phyloP scores from a whole-genome alignment of 2,888 invertebrate species.

The Drosophila prostipennis region DNA sequence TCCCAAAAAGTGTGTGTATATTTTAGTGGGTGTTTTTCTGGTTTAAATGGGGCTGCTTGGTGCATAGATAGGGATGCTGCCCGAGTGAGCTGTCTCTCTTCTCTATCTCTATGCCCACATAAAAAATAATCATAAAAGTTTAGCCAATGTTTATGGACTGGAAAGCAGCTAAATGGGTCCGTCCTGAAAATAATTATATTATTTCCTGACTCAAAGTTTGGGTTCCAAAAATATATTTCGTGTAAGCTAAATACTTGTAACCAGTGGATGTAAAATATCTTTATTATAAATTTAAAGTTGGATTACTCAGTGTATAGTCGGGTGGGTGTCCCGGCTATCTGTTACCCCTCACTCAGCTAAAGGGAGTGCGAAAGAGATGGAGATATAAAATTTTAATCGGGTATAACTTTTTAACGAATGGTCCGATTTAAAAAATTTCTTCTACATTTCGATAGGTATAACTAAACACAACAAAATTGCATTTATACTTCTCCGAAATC shows the following conservation, averaged over 20 bases:
- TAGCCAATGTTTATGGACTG: slow-evolving; percentile 31
- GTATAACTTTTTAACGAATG: too few relatives aligned
- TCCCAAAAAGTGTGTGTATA: slow-evolving; percentile 7
- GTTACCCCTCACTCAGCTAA: too few relatives aligned
- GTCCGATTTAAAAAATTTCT: too few relatives aligned
- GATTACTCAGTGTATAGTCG: too few relatives aligned
- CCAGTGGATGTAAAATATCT: neutral
- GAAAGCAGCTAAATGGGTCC: slow-evolving; percentile 23
- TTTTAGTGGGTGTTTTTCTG: slow-evolving; percentile 40
- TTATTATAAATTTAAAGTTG: neutral
- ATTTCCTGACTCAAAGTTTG: neutral
- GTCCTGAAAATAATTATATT: slow-evolving; percentile 11
- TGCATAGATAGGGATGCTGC: neutral
- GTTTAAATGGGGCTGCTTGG: slow-evolving; percentile 3
- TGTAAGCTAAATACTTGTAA: neutral
- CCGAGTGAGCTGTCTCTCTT: slow-evolving; percentile 12
- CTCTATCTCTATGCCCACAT: slow-evolving; percentile 11
- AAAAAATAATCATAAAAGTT: slow-evolving; percentile 26
- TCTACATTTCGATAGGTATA: too few relatives aligned
- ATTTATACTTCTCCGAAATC: too few relatives aligned
- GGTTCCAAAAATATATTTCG: too few relatives aligned
- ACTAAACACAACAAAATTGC: too few relatives aligned
- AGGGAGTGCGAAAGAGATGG: too few relatives aligned
- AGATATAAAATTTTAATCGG: too few relatives aligned
- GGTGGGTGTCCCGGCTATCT: too few relatives aligned